Evolutionary conservation across 2,113 vertebrate genomes (phyloP), one percentile per base, ranked within the genome.

Genomic region (Baryphthengus martii): DNA sequence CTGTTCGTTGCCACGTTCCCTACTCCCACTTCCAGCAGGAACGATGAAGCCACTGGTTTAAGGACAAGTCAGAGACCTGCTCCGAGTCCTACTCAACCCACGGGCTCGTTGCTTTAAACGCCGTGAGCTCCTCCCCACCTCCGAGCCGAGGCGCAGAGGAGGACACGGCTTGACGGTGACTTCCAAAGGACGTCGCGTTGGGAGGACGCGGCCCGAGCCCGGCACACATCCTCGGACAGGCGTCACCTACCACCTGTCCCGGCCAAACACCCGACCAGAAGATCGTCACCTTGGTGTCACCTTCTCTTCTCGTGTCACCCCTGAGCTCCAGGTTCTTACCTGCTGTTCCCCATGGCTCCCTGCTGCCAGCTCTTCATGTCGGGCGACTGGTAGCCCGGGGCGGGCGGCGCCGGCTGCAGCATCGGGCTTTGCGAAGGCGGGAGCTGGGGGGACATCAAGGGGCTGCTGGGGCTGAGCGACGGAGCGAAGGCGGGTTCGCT

Each of bases 301-400:
- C 53, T 16, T 23, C 63, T 47, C 31, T 33, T 8, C 6, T 6
- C 6, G 11, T 28, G 35, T 28, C 35, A 45, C 77, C 73, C 5
- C 1, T 15, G 70, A 4, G 49, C 83, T 40, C 66, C 33, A 6
- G 24, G 68, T 35, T 55, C 97, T 95, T 88, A 99, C 99, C 98
- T 98, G 98, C 97, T 99, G 93, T 95, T 98, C 80, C 97, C 98
- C 89, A 99, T 97, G 80, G 98, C 93, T 53, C 98, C 98, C 96
- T 98, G 99, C 96, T 98, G 99, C 99, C 99, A 99, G 97, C 96
- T 98, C 97, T 99, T 99, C 96, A 99, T 98, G 91, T 99, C 99
- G 28, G 99, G 98, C 18, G 99, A 98, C 98, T 99, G 99, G 97
- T 99, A 99, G 80, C 99, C 98, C 23, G 99, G 97, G 8, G 98